A percentile compares a stretch with the other conserved stretches of the same genome.
These are phyloP conservation scores for Delia radicum DNA, from an alignment of 1,140 invertebrate species.

Conservation along the genomic window DNA sequence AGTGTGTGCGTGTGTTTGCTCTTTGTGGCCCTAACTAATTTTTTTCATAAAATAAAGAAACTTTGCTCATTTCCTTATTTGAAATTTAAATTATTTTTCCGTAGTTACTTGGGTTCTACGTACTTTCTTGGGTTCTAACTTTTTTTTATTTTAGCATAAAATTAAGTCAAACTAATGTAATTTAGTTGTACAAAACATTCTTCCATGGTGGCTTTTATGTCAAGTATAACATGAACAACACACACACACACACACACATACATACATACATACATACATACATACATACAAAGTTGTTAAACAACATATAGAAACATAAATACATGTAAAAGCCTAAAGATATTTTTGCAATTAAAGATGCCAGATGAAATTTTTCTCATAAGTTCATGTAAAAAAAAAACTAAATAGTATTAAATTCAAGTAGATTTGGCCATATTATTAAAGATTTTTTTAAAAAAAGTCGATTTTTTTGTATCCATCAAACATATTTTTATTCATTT, in stretches of 20 bases:
- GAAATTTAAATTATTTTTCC: background rate
- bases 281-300: background rate
- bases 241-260: background rate
- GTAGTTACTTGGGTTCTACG: background rate
- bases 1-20: background rate
- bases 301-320: background rate
- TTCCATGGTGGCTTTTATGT: background rate
- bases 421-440: no score
- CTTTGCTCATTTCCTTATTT: constrained; percentile 1
- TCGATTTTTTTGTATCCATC: no score
- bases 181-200: background rate
- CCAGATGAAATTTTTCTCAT: no score
- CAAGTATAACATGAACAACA: background rate
- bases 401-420: no score
- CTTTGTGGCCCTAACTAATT: background rate
- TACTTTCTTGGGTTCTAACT: background rate
- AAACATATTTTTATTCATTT: no score
- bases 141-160: background rate
- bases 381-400: no score
- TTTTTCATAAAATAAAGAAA: background rate
- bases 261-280: background rate
- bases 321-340: background rate
- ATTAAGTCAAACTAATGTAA: background rate
- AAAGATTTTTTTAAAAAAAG: no score
- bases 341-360: background rate